Conservation (phyloP, 2,113 vertebrate genomes). For the Potamarius usumacintae region DNA sequence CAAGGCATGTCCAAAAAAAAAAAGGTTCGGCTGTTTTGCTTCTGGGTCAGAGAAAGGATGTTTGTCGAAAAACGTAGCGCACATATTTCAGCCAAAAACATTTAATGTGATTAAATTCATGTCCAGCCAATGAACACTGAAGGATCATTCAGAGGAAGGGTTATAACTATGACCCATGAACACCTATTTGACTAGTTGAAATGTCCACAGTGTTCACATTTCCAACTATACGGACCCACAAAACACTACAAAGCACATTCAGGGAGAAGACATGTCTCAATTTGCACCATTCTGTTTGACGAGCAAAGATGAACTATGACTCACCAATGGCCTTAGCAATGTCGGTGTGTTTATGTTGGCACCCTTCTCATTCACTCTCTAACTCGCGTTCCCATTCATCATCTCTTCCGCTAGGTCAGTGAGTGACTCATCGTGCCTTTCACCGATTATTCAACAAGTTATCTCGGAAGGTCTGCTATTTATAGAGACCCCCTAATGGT, state of each 20-base stretch:
- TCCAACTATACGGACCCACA: background rate
- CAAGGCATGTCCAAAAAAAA: background rate
- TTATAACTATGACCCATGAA: background rate
- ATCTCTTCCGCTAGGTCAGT: conserved; percentile 49
- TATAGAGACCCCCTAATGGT: conserved; percentile 60
- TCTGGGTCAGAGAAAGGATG: background rate
- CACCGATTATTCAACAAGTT: conserved; percentile 72
- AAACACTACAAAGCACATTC: background rate
- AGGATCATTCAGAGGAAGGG: background rate
- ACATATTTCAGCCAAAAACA: background rate
- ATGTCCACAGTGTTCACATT: background rate
- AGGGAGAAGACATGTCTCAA: background rate
- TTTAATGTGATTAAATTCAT: conserved; percentile 29
- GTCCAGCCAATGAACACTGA: background rate
- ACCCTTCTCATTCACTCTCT: conserved; percentile 15
- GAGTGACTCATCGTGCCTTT: conserved; percentile 74
- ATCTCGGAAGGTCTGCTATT: conserved; percentile 68
- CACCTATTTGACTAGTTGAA: background rate
- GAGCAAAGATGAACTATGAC: background rate
- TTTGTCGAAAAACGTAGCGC: background rate
- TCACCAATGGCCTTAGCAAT: background rate
- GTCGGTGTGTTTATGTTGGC: background rate
- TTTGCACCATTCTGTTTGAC: background rate
- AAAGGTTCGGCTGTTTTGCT: background rate
- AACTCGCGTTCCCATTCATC: conserved; percentile 53